Evolutionary conservation across 2,888 invertebrate genomes (phyloP).

Genomic region (Odontocerum albicorne): DNA sequence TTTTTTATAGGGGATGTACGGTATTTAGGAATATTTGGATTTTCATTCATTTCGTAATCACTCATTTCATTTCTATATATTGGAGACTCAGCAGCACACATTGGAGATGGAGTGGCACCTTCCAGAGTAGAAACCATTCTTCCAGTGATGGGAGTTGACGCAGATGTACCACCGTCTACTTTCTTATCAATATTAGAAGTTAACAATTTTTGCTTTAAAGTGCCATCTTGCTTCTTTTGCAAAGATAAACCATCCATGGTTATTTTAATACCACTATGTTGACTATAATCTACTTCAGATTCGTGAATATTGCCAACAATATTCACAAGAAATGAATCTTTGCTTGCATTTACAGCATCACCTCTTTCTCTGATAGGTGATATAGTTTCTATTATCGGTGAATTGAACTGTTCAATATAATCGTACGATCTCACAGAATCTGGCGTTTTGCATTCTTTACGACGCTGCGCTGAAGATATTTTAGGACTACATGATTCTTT

Average conservation of each 20-base stretch:
- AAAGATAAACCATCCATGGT: too few relatives aligned
- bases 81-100: constrained; percentile 1
- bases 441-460: constrained; percentile 14
- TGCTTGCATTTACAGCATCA: constrained; percentile 16
- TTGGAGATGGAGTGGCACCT: constrained; percentile 24
- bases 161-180: constrained; percentile 10
- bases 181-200: too few relatives aligned
- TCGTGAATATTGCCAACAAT: constrained; percentile 22
- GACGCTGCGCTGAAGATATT: not conserved
- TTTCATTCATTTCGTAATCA: constrained; percentile 1
- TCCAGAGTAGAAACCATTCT: constrained; percentile 13
- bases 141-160: constrained; percentile 24
- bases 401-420: constrained; percentile 27
- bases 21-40: constrained; percentile 3
- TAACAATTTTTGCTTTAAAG: too few relatives aligned
- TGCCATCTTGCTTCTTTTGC: too few relatives aligned
- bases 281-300: not conserved
- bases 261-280: too few relatives aligned
- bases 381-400: constrained; percentile 12
- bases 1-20: constrained; percentile 15
- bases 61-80: constrained; percentile 12
- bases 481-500: constrained; percentile 41
- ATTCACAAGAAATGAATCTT: constrained; percentile 32
- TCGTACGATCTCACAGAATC: constrained; percentile 25
- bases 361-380: constrained; percentile 15